These are phyloP conservation scores for Pristionchus pacificus DNA, from an alignment of 1,140 invertebrate species.

Conservation along the genomic window DNA sequence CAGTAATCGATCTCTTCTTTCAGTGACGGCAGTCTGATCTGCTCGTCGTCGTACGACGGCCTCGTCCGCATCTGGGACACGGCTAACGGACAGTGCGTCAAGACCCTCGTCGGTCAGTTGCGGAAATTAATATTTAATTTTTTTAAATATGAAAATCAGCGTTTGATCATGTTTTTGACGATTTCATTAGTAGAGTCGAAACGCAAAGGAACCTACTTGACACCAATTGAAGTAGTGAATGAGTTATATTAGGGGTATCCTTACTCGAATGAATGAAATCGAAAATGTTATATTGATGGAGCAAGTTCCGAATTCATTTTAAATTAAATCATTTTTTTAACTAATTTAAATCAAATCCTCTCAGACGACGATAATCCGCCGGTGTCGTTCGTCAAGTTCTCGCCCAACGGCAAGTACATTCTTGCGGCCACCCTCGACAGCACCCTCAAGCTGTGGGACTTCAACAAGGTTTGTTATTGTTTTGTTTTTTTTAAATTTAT, in stretches of 20 bases:
- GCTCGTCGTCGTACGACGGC: slow-evolving; percentile 97
- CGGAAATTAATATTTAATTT: no score
- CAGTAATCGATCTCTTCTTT: no score
- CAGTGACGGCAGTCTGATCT: slow-evolving; percentile 93
- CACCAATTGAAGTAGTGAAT: no score
- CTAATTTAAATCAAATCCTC: slow-evolving; percentile 7
- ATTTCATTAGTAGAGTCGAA: slow-evolving; percentile 12
- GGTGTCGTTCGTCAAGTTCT: slow-evolving; percentile 99
- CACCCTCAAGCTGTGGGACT: slow-evolving; percentile 97
- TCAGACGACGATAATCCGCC: slow-evolving; percentile 90
- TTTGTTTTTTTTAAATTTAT: no score
- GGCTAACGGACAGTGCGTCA: slow-evolving; percentile 94
- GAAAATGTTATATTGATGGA: not conserved
- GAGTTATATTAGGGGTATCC: no score
- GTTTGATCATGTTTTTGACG: no score
- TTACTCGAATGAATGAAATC: no score
- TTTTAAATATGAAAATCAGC: no score
- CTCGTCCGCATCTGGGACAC: slow-evolving; percentile 99
- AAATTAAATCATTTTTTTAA: slow-evolving; percentile 22
- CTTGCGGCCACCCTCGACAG: slow-evolving; percentile 92
- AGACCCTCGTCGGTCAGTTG: slow-evolving; percentile 77
- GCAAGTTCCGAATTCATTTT: not conserved
- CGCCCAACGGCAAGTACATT: slow-evolving; percentile 99
- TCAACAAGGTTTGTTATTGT: slow-evolving; percentile 87
- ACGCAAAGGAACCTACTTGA: not conserved